Conservation (phyloP, 2,888 invertebrate species). For the Pharmacophagus antenor region DNA sequence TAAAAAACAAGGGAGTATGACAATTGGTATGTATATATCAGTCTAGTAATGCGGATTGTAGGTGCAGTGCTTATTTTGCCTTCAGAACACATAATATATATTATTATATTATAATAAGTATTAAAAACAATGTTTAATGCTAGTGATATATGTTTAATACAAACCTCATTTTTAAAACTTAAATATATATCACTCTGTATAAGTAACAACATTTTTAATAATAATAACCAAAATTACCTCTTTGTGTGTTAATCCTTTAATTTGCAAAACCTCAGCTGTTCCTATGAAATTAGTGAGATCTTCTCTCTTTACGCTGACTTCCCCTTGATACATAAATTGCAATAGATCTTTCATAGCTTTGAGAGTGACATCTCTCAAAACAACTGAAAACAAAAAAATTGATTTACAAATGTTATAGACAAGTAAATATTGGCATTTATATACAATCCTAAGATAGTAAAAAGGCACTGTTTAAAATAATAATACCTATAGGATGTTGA, state of each 20-base stretch:
- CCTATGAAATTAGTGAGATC: slow-evolving; percentile 86
- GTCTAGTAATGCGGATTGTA: too few relatives aligned
- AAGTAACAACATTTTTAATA: background rate
- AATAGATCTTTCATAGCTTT: slow-evolving; percentile 86
- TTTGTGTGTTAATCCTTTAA: slow-evolving; percentile 85
- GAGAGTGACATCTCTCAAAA: slow-evolving; percentile 85
- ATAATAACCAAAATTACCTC: slow-evolving; percentile 48
- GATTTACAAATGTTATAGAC: background rate
- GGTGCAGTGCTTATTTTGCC: too few relatives aligned
- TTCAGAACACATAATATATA: too few relatives aligned
- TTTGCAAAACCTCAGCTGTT: slow-evolving; percentile 87
- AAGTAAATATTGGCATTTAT: background rate
- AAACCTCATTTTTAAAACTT: too few relatives aligned
- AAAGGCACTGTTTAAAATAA: slow-evolving; percentile 28
- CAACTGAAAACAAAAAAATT: slow-evolving; percentile 76
- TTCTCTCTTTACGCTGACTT: slow-evolving; percentile 87
- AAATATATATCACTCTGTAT: too few relatives aligned
- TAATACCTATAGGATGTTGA: slow-evolving; percentile 83
- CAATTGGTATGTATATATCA: too few relatives aligned
- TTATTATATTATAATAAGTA: too few relatives aligned
- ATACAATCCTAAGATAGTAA: background rate
- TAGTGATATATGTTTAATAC: too few relatives aligned
- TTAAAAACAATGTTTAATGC: too few relatives aligned
- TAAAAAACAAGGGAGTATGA: too few relatives aligned
- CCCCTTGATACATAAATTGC: slow-evolving; percentile 89